These are phyloP conservation scores for Macropodus opercularis DNA, from an alignment of 2,797 vertebrate genomes.

Conservation along the genomic window DNA sequence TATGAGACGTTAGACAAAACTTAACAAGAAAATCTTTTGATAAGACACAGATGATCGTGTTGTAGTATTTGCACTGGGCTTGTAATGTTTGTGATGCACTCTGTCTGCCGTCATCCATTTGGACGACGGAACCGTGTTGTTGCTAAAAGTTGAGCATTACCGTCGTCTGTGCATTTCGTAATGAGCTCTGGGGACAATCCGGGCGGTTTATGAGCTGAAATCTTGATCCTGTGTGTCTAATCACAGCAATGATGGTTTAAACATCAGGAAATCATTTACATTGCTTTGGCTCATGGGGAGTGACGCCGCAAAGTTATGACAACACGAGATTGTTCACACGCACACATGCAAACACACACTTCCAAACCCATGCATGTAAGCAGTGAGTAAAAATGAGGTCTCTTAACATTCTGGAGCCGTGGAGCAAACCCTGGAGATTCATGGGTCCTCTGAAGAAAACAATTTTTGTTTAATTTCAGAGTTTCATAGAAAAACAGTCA, in stretches of 20 bases:
- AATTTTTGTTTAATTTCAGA: constrained; percentile 37
- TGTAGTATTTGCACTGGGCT: constrained; percentile 22
- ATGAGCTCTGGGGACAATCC: constrained; percentile 48
- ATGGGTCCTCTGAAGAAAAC: constrained; percentile 40
- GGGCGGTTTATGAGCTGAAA: constrained; percentile 46
- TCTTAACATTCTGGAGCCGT: constrained; percentile 27
- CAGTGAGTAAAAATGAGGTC: constrained; percentile 45
- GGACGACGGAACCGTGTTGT: constrained; percentile 17
- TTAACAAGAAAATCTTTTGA: constrained; percentile 47
- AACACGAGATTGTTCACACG: constrained; percentile 40
- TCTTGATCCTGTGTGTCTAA: constrained; percentile 56
- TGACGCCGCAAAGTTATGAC: constrained; percentile 62
- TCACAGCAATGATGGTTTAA: constrained; percentile 59
- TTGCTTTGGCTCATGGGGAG: constrained; percentile 45
- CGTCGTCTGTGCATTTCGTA: constrained; percentile 42
- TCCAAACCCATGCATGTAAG: constrained; percentile 10
- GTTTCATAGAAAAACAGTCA: constrained; percentile 25
- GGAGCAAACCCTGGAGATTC: constrained; percentile 28
- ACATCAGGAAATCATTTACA: constrained; percentile 76
- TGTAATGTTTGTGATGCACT: constrained; percentile 3
- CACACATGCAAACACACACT: constrained; percentile 8
- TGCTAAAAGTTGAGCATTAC: constrained; percentile 31
- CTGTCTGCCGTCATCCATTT: constrained; percentile 12
- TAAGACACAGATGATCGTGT: constrained; percentile 52
- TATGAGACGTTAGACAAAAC: constrained; percentile 26